Conservation (phyloP, 2,888 invertebrate genomes). For the Pasiphila rectangulata region DNA sequence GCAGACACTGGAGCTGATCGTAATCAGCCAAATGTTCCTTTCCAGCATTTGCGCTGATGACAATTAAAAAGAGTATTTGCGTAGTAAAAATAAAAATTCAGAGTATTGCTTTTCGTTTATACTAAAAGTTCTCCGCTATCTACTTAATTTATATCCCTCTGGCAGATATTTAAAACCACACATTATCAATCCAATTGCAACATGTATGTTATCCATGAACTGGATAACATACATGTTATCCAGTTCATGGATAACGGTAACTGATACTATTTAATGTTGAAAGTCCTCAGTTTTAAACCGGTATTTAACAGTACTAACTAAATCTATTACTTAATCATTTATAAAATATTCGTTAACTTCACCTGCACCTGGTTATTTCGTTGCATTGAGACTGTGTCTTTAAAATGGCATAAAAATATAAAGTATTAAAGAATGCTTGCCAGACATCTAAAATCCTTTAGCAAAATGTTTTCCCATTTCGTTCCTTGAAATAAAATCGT, state of each 20-base stretch:
- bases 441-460: slow-evolving; percentile 30
- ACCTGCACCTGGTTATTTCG: slow-evolving; percentile 59
- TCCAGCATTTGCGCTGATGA: slow-evolving; percentile 52
- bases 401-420: slow-evolving; percentile 38
- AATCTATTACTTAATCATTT: slow-evolving; percentile 48
- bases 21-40: slow-evolving; percentile 26
- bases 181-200: slow-evolving; percentile 39
- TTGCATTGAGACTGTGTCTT: slow-evolving; percentile 55
- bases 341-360: slow-evolving; percentile 47
- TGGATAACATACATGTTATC: too few relatives aligned
- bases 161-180: slow-evolving; percentile 51
- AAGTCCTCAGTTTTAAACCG: slow-evolving; percentile 44
- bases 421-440: slow-evolving; percentile 46
- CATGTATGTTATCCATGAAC: slow-evolving; percentile 17
- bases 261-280: slow-evolving; percentile 38
- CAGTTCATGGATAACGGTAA: too few relatives aligned
- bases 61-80: slow-evolving; percentile 69
- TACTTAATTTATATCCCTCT: slow-evolving; percentile 76
- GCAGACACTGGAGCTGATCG: slow-evolving; percentile 47
- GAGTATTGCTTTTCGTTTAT: slow-evolving; percentile 80
- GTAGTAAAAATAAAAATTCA: slow-evolving; percentile 74
- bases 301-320: slow-evolving; percentile 54
- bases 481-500: slow-evolving; percentile 4
- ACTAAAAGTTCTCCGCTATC: slow-evolving; percentile 77
- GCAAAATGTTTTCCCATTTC: slow-evolving; percentile 10